A percentile compares a stretch with the other conserved stretches of the same genome.
Conservation (phyloP, 2,113 vertebrate species). For the Hiodon tergisus region DNA sequence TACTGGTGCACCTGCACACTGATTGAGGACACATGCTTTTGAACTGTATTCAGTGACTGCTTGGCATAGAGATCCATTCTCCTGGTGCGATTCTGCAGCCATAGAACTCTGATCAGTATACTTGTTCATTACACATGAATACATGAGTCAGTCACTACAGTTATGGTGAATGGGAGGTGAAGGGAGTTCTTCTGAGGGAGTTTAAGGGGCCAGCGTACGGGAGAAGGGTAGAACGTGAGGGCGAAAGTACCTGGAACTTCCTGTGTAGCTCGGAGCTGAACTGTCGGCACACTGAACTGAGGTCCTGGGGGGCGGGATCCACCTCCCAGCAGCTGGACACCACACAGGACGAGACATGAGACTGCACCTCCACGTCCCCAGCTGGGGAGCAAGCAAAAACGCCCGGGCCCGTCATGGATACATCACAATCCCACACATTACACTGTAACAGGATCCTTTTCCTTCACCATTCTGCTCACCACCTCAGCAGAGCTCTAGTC, state of each 20-base stretch:
- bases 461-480: background rate
- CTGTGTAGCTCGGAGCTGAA: conserved; percentile 70
- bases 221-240: background rate
- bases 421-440: background rate
- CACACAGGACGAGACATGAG: conserved; percentile 30
- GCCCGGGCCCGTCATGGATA: conserved; percentile 30
- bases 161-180: background rate
- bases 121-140: no score
- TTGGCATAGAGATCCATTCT: conserved; percentile 75
- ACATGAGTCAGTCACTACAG: no score
- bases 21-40: conserved; percentile 70
- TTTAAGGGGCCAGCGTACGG: background rate
- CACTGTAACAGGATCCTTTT: background rate
- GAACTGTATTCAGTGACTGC: conserved; percentile 64
- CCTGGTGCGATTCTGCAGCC: conserved; percentile 46
- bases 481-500: background rate
- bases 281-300: conserved; percentile 59
- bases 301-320: conserved; percentile 34
- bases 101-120: background rate
- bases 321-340: conserved; percentile 42
- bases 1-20: conserved; percentile 59
- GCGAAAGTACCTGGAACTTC: conserved; percentile 66
- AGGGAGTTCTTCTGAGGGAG: background rate
- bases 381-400: background rate
- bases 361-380: conserved; percentile 31